Conservation (phyloP, 2,888 invertebrate species). For the Hemaris fuciformis region DNA sequence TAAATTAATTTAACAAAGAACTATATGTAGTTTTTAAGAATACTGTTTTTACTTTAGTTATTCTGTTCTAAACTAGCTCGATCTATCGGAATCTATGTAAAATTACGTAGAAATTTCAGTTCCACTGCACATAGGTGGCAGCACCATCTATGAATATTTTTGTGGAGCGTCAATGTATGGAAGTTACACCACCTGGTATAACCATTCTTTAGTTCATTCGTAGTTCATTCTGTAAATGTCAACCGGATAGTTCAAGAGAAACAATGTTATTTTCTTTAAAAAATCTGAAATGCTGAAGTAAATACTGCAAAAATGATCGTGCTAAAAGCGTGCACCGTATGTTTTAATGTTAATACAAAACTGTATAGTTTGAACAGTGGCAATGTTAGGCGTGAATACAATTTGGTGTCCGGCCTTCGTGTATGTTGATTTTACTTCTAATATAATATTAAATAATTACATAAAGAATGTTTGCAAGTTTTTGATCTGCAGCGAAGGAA, state of each 20-base stretch:
- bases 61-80: too few relatives aligned
- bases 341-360: constrained; percentile 57
- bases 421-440: constrained; percentile 36
- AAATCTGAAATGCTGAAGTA: constrained; percentile 12
- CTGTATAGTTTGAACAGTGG: constrained; percentile 53
- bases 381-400: constrained; percentile 56
- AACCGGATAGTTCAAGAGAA: not conserved
- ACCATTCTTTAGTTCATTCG: not conserved
- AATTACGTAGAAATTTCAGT: too few relatives aligned
- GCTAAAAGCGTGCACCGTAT: constrained; percentile 63
- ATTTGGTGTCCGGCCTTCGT: constrained; percentile 61
- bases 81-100: too few relatives aligned
- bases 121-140: too few relatives aligned
- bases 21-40: too few relatives aligned
- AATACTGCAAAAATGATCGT: constrained; percentile 47
- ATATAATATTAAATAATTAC: not conserved
- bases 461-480: not conserved
- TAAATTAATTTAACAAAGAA: too few relatives aligned
- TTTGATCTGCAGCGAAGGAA: constrained; percentile 6
- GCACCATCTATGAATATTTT: too few relatives aligned
- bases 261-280: not conserved
- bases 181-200: too few relatives aligned
- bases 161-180: too few relatives aligned
- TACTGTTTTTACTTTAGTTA: too few relatives aligned
- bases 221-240: not conserved